These are phyloP conservation scores for Alviniconcha strummeri DNA, from an alignment of 2,888 invertebrate species.

Conservation along the genomic window DNA sequence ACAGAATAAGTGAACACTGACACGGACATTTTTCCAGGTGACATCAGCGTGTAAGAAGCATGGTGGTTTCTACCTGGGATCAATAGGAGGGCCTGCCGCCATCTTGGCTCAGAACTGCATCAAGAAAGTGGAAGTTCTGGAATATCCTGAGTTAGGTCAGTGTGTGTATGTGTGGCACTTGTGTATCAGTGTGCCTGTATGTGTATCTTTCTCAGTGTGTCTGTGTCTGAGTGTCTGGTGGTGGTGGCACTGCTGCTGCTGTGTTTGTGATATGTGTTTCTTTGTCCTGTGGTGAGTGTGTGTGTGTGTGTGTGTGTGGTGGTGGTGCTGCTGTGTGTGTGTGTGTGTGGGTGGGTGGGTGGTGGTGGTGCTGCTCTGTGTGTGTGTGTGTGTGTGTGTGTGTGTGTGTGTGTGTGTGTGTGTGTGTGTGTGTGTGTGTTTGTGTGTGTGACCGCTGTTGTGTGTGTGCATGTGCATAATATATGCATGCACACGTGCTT, in stretches of 20 bases:
- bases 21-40: slow-evolving; percentile 55
- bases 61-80: slow-evolving; percentile 74
- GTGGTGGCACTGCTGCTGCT: background rate
- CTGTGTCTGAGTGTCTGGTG: background rate
- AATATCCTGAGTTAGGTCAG: slow-evolving; percentile 73
- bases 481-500: background rate
- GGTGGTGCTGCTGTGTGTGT: background rate
- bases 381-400: too few species aligned
- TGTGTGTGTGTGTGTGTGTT: too few species aligned
- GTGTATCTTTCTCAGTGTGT: background rate
- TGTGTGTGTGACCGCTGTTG: background rate
- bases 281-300: background rate
- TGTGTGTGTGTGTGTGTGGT: background rate
- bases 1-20: too few species aligned
- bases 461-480: background rate
- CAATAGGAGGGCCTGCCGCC: slow-evolving; percentile 74
- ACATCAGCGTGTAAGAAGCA: slow-evolving; percentile 72
- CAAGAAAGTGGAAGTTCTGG: slow-evolving; percentile 73
- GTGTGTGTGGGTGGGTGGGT: too few species aligned
- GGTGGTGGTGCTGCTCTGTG: too few species aligned
- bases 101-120: slow-evolving; percentile 73
- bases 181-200: background rate
- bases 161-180: background rate
- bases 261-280: background rate
- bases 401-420: too few species aligned